Evolutionary conservation across 2,888 invertebrate species (phyloP).

Genomic region (Cantharis flavilabris): DNA sequence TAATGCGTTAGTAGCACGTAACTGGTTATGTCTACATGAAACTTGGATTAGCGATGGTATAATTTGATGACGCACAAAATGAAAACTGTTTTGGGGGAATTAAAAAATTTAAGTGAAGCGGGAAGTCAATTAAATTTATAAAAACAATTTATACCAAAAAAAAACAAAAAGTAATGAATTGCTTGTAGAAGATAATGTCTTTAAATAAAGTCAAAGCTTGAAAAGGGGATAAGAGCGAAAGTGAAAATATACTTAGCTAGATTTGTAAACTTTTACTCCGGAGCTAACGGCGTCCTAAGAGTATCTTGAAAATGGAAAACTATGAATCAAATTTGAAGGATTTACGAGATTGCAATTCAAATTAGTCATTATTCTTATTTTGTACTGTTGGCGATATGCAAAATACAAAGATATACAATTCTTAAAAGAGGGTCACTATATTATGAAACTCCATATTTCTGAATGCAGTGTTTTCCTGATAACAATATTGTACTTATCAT

Average conservation of each 20-base stretch:
- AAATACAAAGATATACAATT: slow-evolving; percentile 29
- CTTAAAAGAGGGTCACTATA: slow-evolving; percentile 25
- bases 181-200: background rate
- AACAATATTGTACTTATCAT: background rate
- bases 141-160: background rate
- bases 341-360: slow-evolving; percentile 53
- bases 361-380: slow-evolving; percentile 50
- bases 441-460: slow-evolving; percentile 19
- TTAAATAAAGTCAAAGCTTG: slow-evolving; percentile 13
- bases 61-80: background rate
- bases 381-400: slow-evolving; percentile 30
- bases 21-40: background rate
- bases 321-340: slow-evolving; percentile 53
- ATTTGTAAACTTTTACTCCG: slow-evolving; percentile 25
- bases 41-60: background rate
- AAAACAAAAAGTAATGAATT: background rate
- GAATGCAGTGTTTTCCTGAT: slow-evolving; percentile 1
- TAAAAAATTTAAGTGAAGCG: background rate
- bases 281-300: slow-evolving; percentile 20
- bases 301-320: slow-evolving; percentile 30
- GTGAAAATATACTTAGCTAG: slow-evolving; percentile 24
- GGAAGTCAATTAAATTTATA: background rate
- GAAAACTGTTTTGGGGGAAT: background rate
- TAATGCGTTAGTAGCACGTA: background rate
- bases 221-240: slow-evolving; percentile 21